Percentiles rank a stretch among this genome's conserved stretches.
Conservation (phyloP, 2,888 invertebrate genomes). For the Mayetiola destructor region DNA sequence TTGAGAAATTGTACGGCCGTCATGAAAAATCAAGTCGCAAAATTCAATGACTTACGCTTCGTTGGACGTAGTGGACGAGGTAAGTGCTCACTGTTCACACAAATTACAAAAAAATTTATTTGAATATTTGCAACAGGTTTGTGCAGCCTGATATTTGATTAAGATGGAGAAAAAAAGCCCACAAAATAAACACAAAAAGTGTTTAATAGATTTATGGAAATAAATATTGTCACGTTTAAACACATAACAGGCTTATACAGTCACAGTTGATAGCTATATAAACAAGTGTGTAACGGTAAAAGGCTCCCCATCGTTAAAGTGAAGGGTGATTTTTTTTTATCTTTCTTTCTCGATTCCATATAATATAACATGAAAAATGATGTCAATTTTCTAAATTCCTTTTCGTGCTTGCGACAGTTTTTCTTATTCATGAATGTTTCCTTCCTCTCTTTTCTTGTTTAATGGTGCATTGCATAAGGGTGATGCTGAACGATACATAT, state of each 20-base stretch:
- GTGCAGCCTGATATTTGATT: no score
- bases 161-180: not conserved
- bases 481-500: slow-evolving; percentile 7
- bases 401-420: not conserved
- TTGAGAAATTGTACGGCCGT: slow-evolving; percentile 86
- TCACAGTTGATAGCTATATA: no score
- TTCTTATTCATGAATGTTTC: not conserved
- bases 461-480: not conserved
- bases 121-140: no score
- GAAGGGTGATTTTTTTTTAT: not conserved
- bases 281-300: not conserved
- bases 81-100: slow-evolving; percentile 48
- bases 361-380: no score
- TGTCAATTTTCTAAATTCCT: no score
- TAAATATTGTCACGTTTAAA: not conserved
- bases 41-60: slow-evolving; percentile 96
- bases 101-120: not conserved
- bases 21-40: slow-evolving; percentile 97
- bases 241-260: not conserved
- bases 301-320: slow-evolving; percentile 2
- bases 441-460: not conserved
- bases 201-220: not conserved
- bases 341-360: not conserved
- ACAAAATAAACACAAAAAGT: not conserved
- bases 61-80: slow-evolving; percentile 98